phyloP scores from a whole-genome alignment of 2,888 invertebrate genomes.

The Heterodera filipjevi region DNA sequence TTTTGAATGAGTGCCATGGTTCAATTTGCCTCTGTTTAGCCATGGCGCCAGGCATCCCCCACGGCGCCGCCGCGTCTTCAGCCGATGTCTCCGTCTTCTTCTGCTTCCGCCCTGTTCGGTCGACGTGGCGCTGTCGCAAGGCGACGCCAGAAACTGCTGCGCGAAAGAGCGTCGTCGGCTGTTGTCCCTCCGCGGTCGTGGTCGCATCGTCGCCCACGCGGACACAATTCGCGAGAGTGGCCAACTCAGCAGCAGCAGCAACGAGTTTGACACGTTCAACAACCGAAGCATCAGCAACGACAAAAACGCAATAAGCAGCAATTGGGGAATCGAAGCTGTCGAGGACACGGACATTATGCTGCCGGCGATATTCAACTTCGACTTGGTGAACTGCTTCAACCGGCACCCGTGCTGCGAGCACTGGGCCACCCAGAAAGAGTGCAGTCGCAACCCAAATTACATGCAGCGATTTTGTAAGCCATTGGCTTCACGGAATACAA shows the following conservation, averaged over 20 bases:
- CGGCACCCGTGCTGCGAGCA: constrained; percentile 60
- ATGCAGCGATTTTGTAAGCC: constrained; percentile 57
- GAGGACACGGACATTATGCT: background rate
- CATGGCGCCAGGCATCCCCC: constrained; percentile 14
- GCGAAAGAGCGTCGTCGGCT: background rate
- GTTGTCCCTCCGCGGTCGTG: background rate
- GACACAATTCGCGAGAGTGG: constrained; percentile 2
- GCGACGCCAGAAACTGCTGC: background rate
- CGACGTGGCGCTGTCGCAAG: constrained; percentile 17
- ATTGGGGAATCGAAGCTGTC: background rate
- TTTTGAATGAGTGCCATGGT: too few relatives aligned
- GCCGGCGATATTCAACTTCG: background rate
- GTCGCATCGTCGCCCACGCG: constrained; percentile 3
- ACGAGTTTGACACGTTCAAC: constrained; percentile 5
- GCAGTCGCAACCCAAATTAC: constrained; percentile 53
- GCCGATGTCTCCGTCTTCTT: constrained; percentile 19
- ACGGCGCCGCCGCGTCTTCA: constrained; percentile 13
- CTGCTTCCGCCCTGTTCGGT: background rate
- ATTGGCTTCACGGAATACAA: background rate
- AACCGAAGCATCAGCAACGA: background rate
- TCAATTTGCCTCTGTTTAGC: constrained; percentile 6
- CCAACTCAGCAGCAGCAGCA: background rate
- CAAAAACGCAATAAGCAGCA: too few relatives aligned
- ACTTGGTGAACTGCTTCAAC: constrained; percentile 61
- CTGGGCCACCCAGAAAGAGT: constrained; percentile 56